Conservation (phyloP, 1,140 invertebrate species). For the Nasonia longicornis region DNA sequence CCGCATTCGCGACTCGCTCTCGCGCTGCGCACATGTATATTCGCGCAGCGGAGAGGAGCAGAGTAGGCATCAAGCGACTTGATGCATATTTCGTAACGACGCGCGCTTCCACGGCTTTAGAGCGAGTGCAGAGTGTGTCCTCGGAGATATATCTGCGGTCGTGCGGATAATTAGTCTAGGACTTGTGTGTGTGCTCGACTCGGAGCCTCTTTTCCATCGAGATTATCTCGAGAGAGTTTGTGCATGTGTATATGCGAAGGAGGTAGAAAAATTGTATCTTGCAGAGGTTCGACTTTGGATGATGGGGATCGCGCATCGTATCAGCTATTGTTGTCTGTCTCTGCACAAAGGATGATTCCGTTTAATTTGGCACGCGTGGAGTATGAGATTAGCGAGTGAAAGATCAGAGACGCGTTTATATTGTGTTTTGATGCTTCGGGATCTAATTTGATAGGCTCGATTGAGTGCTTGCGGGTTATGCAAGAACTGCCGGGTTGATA, state of each 20-base stretch:
- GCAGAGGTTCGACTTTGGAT: background rate
- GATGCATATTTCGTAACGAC: slow-evolving; percentile 41
- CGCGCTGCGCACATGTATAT: background rate
- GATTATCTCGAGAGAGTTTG: slow-evolving; percentile 10
- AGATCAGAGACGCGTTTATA: too few relatives aligned
- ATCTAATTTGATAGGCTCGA: background rate
- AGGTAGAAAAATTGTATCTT: background rate
- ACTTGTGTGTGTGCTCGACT: background rate
- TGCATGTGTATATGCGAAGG: background rate
- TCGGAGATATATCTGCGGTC: slow-evolving; percentile 45
- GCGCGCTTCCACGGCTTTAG: background rate
- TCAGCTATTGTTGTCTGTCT: slow-evolving; percentile 1
- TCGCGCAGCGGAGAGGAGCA: background rate
- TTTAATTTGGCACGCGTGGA: background rate
- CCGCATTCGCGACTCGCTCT: background rate
- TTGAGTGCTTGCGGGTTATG: background rate
- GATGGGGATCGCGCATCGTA: too few relatives aligned
- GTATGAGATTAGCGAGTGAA: background rate
- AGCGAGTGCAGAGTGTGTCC: slow-evolving; percentile 6
- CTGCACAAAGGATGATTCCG: slow-evolving; percentile 7
- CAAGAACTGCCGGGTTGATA: background rate
- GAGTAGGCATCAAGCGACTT: background rate
- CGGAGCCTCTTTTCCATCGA: slow-evolving; percentile 21
- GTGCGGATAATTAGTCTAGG: slow-evolving; percentile 48
- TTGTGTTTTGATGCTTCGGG: too few relatives aligned